These are phyloP conservation scores for Tenrec ecaudatus DNA, from an alignment of 2,113 vertebrate genomes.

Conservation along the genomic window DNA sequence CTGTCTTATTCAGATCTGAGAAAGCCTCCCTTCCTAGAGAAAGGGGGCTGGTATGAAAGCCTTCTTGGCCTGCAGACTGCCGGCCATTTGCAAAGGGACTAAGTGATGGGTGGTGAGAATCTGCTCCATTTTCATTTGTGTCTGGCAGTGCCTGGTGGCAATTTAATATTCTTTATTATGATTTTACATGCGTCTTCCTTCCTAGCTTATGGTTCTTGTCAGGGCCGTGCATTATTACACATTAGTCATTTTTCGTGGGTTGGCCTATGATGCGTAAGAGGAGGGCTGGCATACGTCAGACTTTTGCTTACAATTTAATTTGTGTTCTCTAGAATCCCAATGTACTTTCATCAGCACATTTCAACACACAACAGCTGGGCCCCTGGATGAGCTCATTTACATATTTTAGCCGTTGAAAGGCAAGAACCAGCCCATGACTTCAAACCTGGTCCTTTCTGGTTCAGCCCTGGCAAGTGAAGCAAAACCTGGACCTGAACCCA, in stretches of 20 bases:
- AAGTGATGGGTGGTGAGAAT: constrained; percentile 62
- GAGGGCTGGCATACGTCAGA: constrained; percentile 72
- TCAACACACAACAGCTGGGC: constrained; percentile 75
- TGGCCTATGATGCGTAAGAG: constrained; percentile 72
- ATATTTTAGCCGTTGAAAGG: constrained; percentile 74
- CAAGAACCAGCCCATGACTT: constrained; percentile 19
- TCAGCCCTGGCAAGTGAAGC: no score
- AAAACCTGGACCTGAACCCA: no score
- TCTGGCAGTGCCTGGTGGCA: constrained; percentile 68
- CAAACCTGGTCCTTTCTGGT: no score
- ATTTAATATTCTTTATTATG: constrained; percentile 82
- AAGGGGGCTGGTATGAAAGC: background rate
- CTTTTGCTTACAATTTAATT: constrained; percentile 83
- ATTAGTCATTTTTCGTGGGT: constrained; percentile 81
- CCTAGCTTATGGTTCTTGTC: constrained; percentile 82
- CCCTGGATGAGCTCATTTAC: constrained; percentile 72
- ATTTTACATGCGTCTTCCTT: constrained; percentile 81
- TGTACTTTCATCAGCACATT: constrained; percentile 80
- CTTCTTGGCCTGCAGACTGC: constrained; percentile 28
- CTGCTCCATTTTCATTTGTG: constrained; percentile 76
- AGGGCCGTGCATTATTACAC: constrained; percentile 73
- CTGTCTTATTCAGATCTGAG: background rate
- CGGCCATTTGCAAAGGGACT: constrained; percentile 64
- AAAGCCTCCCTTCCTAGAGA: constrained; percentile 16
- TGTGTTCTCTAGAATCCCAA: constrained; percentile 76